These are phyloP conservation scores for Agrochola lota DNA, from an alignment of 2,888 invertebrate species.

Conservation along the genomic window DNA sequence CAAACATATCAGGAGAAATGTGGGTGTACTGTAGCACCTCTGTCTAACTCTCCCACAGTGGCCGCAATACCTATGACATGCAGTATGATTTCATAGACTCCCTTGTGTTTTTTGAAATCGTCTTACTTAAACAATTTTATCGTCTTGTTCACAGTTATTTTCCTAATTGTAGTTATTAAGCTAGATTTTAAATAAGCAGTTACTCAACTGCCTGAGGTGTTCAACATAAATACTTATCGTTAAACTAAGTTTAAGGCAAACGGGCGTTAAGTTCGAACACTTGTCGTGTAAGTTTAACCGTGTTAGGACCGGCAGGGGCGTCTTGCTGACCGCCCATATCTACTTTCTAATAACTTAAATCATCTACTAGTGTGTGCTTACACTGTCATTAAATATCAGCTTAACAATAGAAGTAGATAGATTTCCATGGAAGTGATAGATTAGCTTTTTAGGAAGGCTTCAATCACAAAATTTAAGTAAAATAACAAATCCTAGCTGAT, in stretches of 20 bases:
- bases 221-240: conserved; percentile 10
- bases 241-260: conserved; percentile 17
- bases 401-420: conserved; percentile 11
- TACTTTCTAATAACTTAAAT: conserved; percentile 64
- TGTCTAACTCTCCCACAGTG: too few relatives aligned
- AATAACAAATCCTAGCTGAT: neutral
- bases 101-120: too few relatives aligned
- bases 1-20: too few relatives aligned
- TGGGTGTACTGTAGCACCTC: too few relatives aligned
- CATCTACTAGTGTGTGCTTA: conserved; percentile 31
- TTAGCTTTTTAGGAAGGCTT: neutral
- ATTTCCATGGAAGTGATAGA: conserved; percentile 9
- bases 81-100: neutral
- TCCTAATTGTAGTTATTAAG: conserved; percentile 19
- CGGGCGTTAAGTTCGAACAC: conserved; percentile 37
- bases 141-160: neutral
- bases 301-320: conserved; percentile 51
- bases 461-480: neutral
- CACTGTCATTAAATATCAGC: conserved; percentile 14
- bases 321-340: conserved; percentile 51
- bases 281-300: conserved; percentile 59
- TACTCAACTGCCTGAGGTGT: neutral
- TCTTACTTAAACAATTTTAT: too few relatives aligned
- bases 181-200: neutral
- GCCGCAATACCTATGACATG: too few relatives aligned